Evolutionary conservation across 2,888 invertebrate genomes (phyloP).

Genomic region (Hirtodrosophila trivittata): DNA sequence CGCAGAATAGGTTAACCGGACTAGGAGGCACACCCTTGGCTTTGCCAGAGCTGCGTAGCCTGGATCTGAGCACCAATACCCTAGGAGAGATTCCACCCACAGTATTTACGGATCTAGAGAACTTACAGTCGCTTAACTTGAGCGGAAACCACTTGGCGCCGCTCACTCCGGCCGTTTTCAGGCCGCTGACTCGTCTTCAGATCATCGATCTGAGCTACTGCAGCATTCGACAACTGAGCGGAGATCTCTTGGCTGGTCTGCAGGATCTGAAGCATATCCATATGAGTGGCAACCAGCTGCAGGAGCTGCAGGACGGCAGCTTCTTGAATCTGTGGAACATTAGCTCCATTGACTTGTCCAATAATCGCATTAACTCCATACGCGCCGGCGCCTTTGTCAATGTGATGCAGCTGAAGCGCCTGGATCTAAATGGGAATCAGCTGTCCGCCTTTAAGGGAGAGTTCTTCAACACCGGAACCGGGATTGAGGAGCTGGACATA

Average conservation of each 20-base stretch:
- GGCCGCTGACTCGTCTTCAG: slow-evolving; percentile 88
- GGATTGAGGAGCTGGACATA: slow-evolving; percentile 91
- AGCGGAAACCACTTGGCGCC: slow-evolving; percentile 89
- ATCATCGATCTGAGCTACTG: slow-evolving; percentile 90
- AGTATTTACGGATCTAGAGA: slow-evolving; percentile 88
- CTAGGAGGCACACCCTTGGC: slow-evolving; percentile 87
- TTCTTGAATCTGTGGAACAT: slow-evolving; percentile 91
- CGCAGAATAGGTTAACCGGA: slow-evolving; percentile 89
- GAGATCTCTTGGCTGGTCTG: slow-evolving; percentile 89
- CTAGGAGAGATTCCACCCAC: slow-evolving; percentile 89
- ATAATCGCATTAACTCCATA: slow-evolving; percentile 91
- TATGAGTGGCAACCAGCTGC: slow-evolving; percentile 89
- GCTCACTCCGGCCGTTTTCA: slow-evolving; percentile 88
- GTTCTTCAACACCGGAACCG: slow-evolving; percentile 92
- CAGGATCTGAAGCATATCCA: slow-evolving; percentile 88
- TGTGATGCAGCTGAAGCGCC: slow-evolving; percentile 89
- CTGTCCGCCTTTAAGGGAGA: slow-evolving; percentile 92
- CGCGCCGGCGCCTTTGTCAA: slow-evolving; percentile 91
- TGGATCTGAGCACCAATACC: slow-evolving; percentile 92
- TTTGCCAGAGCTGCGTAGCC: slow-evolving; percentile 87
- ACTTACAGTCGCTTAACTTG: slow-evolving; percentile 89
- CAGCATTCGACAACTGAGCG: slow-evolving; percentile 89
- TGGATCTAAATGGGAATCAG: slow-evolving; percentile 91
- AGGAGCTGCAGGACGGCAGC: slow-evolving; percentile 90
- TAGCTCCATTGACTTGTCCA: slow-evolving; percentile 90